Evolutionary conservation across 2,888 invertebrate genomes (phyloP), one percentile per base, ranked within the genome.

Genomic region (Ectropis crepuscularia): DNA sequence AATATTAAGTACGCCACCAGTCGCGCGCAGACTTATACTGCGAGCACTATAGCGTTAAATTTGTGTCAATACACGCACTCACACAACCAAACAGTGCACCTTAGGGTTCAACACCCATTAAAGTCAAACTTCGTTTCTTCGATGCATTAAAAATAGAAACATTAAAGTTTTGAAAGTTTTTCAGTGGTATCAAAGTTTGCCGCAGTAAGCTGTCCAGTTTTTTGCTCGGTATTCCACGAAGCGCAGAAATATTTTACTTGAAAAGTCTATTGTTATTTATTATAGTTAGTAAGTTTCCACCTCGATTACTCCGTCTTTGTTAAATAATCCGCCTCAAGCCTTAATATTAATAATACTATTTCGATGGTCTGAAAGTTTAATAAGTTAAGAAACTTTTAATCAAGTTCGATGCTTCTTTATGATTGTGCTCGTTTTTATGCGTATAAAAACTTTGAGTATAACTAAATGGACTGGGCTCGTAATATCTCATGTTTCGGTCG

Each of bases 21-120:
- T n/a, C n/a, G n/a, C n/a, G n/a, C n/a, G n/a, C n/a, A n/a, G n/a
- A n/a, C n/a, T n/a, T n/a, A n/a, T n/a, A n/a, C n/a, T n/a, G n/a
- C n/a, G n/a, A n/a, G n/a, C n/a, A n/a, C n/a, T n/a, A n/a, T n/a
- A 81, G 81, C 81, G 80, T 85, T 77, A 80, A 82, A 84, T 85
- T 82, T 75, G 74, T 74, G 79, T 78, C 80, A 76, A 83, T 77
- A 80, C 74, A 70, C 75, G 73, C 75, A 74, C 73, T 61, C 73
- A 76, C 67, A 74, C 57, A 41, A 54, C 37, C 46, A 58, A 51
- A 69, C 53, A 68, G 59, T 68, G 65, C 69, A 53, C 68, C 74
- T 80, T 77, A 71, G 82, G 76, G 80, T 74, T 76, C 78, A 72
- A 51, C 63, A 45, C 48, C 16, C 41, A 37, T 12, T 53, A 50